Conservation (phyloP, 2,888 invertebrate species). For the Encarsia formosa region DNA sequence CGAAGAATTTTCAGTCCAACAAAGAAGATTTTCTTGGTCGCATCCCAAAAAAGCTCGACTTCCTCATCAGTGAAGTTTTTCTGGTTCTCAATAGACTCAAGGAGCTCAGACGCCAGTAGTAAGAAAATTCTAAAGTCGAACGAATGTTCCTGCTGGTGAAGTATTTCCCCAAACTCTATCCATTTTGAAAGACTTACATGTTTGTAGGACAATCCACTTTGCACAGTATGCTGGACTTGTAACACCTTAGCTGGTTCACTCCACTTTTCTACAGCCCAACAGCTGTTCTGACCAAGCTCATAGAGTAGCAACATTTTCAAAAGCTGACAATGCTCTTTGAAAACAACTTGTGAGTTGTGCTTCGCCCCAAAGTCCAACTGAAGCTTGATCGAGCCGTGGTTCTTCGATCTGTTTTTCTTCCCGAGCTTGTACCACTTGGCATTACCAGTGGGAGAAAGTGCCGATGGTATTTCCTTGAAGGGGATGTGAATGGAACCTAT, state of each 20-base stretch:
- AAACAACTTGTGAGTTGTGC: conserved; percentile 78
- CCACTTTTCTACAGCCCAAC: conserved; percentile 81
- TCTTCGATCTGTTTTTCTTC: conserved; percentile 72
- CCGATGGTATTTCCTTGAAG: conserved; percentile 89
- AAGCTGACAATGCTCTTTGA: conserved; percentile 79
- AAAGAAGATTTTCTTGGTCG: conserved; percentile 69
- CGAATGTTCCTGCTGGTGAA: conserved; percentile 73
- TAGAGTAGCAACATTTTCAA: conserved; percentile 72
- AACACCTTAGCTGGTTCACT: conserved; percentile 78
- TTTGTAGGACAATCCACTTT: conserved; percentile 75
- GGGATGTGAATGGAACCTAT: conserved; percentile 85
- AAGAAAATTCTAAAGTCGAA: conserved; percentile 36
- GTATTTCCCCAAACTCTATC: conserved; percentile 72
- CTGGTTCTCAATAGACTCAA: conserved; percentile 64
- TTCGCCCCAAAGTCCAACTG: conserved; percentile 80
- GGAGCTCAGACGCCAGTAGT: conserved; percentile 67
- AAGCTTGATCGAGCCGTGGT: conserved; percentile 84
- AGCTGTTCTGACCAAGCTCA: conserved; percentile 63
- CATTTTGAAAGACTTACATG: conserved; percentile 69
- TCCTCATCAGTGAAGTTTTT: too few species aligned
- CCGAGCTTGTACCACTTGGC: conserved; percentile 87
- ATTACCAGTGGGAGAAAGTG: conserved; percentile 72
- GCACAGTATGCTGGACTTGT: conserved; percentile 88
- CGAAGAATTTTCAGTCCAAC: conserved; percentile 69
- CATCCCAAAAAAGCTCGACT: conserved; percentile 81